A percentile compares a stretch with the other conserved stretches of the same genome.
Conservation (phyloP, 2,113 vertebrate species). For the Nibea coibor region DNA sequence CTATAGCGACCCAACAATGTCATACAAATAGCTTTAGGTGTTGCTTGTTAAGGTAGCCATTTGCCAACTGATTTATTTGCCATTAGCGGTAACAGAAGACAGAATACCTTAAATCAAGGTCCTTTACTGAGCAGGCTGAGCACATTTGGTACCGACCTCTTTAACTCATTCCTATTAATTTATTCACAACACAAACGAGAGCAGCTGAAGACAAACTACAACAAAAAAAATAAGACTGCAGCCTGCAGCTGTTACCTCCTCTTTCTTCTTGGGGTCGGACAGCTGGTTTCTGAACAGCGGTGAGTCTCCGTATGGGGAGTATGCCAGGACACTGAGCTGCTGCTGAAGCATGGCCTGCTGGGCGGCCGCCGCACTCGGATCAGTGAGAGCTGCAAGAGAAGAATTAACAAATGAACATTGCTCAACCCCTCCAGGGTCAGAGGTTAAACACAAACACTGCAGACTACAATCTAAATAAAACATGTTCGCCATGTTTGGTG, state of each 20-base stretch:
- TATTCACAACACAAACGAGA: background rate
- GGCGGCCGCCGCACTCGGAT: slow-evolving; percentile 88
- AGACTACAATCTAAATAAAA: background rate
- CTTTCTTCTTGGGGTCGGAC: slow-evolving; percentile 96
- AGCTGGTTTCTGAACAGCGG: slow-evolving; percentile 96
- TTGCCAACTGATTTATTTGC: too few species aligned
- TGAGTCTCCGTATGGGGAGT: slow-evolving; percentile 94
- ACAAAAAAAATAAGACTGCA: background rate
- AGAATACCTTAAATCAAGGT: too few species aligned
- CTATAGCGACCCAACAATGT: too few species aligned
- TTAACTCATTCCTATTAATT: too few species aligned
- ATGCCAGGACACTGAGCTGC: slow-evolving; percentile 91
- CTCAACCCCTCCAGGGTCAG: background rate
- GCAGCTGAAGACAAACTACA: background rate
- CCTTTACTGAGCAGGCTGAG: too few species aligned
- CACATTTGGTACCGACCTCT: too few species aligned
- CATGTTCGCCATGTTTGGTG: background rate
- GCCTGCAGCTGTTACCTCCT: slow-evolving; percentile 85
- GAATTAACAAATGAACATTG: background rate
- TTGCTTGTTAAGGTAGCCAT: too few species aligned
- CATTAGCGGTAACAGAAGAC: too few species aligned
- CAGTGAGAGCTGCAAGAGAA: slow-evolving; percentile 85
- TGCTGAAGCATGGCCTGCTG: slow-evolving; percentile 94
- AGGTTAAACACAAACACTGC: background rate
- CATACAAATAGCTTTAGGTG: too few species aligned